Conservation (phyloP, 2,797 vertebrate species). For the Pseudopleuronectes americanus region DNA sequence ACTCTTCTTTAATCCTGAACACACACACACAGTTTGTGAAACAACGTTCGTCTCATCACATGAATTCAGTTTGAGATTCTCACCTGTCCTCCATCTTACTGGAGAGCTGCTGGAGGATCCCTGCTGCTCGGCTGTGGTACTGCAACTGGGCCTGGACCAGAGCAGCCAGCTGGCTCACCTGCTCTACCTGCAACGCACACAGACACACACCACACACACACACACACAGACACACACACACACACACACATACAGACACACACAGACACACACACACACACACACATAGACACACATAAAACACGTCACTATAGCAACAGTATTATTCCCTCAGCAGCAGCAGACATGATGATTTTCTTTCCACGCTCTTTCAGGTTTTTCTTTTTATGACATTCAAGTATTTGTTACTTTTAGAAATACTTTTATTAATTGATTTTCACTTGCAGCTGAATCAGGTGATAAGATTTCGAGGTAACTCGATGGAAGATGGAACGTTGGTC, state of each 20-base stretch:
- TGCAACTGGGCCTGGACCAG: constrained; percentile 96
- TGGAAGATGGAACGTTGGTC: too few relatives aligned
- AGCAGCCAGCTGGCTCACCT: constrained; percentile 96
- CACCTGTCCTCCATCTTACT: constrained; percentile 95
- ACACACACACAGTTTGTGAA: not conserved
- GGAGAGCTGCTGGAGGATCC: constrained; percentile 94
- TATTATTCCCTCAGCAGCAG: not conserved
- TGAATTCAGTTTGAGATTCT: not conserved
- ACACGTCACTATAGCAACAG: constrained; percentile 3
- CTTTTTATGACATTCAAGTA: too few relatives aligned
- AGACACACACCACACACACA: too few relatives aligned
- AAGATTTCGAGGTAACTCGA: too few relatives aligned
- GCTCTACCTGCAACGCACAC: constrained; percentile 88
- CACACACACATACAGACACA: too few relatives aligned
- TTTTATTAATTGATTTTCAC: too few relatives aligned
- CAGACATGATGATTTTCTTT: constrained; percentile 4
- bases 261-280: too few relatives aligned
- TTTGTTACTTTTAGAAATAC: too few relatives aligned
- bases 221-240: too few relatives aligned
- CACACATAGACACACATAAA: too few relatives aligned
- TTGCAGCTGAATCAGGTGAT: too few relatives aligned
- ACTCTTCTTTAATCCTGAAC: constrained; percentile 92
- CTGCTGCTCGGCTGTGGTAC: constrained; percentile 93
- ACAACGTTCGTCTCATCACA: not conserved
- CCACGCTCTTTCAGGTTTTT: not conserved